These are phyloP conservation scores for Geotria australis DNA, from an alignment of 2,797 vertebrate species.

Conservation along the genomic window DNA sequence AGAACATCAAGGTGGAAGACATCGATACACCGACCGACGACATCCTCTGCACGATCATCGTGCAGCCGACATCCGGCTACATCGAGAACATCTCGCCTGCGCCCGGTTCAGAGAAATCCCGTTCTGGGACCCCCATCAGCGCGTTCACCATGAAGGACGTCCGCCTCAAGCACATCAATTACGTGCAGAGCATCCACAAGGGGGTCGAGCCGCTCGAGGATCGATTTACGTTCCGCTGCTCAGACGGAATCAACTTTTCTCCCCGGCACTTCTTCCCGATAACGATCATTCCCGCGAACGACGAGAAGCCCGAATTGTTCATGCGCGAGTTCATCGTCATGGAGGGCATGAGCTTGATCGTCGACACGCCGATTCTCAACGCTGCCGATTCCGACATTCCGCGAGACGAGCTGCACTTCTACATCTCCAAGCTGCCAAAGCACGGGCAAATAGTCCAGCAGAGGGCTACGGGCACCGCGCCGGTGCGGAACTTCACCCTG, in stretches of 20 bases:
- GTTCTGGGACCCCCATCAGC: conserved; percentile 51
- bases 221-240: conserved; percentile 64
- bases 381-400: conserved; percentile 54
- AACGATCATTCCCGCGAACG: conserved; percentile 43
- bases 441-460: conserved; percentile 64
- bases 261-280: conserved; percentile 53
- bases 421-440: conserved; percentile 31
- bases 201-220: conserved; percentile 71
- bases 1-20: conserved; percentile 39
- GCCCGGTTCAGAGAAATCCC: conserved; percentile 76
- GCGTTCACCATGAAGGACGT: conserved; percentile 80
- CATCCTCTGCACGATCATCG: conserved; percentile 60
- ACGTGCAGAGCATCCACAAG: conserved; percentile 75
- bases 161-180: conserved; percentile 46
- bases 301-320: conserved; percentile 69
- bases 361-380: conserved; percentile 62
- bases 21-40: conserved; percentile 44
- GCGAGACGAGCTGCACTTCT: conserved; percentile 31
- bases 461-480: conserved; percentile 31
- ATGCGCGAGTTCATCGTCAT: conserved; percentile 78
- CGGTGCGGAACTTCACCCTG: conserved; percentile 47
- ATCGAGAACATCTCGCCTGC: conserved; percentile 82
- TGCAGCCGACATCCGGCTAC: conserved; percentile 56
- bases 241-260: conserved; percentile 80
- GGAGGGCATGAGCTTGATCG: conserved; percentile 84